These are phyloP conservation scores for Tachypleus tridentatus DNA, from an alignment of 1,140 invertebrate species.

Conservation along the genomic window DNA sequence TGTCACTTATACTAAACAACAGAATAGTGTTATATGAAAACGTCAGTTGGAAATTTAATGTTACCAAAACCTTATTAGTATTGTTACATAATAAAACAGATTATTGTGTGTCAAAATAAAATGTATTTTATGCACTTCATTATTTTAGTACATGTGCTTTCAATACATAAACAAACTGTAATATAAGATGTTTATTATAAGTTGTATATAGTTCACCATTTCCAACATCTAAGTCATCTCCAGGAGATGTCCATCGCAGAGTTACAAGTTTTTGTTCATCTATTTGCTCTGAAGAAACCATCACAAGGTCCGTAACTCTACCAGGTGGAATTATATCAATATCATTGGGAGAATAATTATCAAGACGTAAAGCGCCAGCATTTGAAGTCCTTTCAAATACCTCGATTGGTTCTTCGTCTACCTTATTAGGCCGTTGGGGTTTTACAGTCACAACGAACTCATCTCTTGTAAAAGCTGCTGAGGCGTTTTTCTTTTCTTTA, in stretches of 20 bases:
- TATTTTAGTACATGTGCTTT: no score
- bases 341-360: slow-evolving; percentile 2
- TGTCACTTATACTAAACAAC: no score
- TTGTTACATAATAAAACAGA: no score
- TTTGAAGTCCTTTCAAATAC: slow-evolving; percentile 13
- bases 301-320: slow-evolving; percentile 12
- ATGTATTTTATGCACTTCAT: no score
- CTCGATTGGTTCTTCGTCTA: not conserved
- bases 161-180: no score
- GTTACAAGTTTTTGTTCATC: slow-evolving; percentile 6
- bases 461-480: slow-evolving; percentile 1
- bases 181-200: no score
- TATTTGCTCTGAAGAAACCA: not conserved
- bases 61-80: no score
- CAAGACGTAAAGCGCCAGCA: slow-evolving; percentile 14
- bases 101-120: no score
- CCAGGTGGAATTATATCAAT: slow-evolving; percentile 17
- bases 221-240: slow-evolving; percentile 16
- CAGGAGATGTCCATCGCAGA: slow-evolving; percentile 12
- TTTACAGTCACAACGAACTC: slow-evolving; percentile 7
- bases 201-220: slow-evolving; percentile 5
- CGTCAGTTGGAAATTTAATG: no score
- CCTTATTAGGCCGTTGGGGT: not conserved
- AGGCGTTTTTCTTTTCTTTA: no score
- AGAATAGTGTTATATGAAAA: no score